Base-by-base conservation (phyloP, 2,797 vertebrate species). In the Mormyrus hasselquistii region DNA sequence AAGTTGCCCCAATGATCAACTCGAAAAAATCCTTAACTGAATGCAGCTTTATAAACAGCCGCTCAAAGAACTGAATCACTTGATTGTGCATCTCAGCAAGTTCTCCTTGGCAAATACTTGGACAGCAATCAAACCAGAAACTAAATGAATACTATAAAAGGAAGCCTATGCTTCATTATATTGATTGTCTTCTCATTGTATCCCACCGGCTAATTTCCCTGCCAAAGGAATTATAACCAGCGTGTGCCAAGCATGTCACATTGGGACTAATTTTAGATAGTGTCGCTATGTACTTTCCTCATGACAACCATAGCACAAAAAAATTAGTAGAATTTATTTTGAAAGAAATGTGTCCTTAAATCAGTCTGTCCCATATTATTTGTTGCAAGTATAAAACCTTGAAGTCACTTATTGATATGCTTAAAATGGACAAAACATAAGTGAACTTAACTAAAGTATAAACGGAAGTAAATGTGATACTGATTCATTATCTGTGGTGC, bases 61-160 rank as follows among this genome's bases (percentile, higher is more conserved):
- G 34, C 76, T 90, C 89, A 52, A 91, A 89, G 8, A 57, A 87
- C 50, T 79, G 57, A 49, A 91, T 90, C 29, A 89, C 29, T 16
- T 52, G n/a, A 22, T 86, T 92, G 44, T 90, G 89, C 91, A 92
- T 92, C 14, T n/a, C 29, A 14, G 87, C 65, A 50, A 49, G 34
- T 38, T 1, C 53, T 55, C 16, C 41, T 82, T 12, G 69, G 49
- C 29, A 25, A 50, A 14, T 16, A 19, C 62, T 19, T 73, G 57
- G 44, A 5, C 29, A 34, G 55, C 47, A 22, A 50, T 59, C 47
- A 88, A 47, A 34, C 38, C 86, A 38, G n/a, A 55, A 38, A 62
- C 12, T 86, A 89, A 44, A 22, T 62, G 16, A 65, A 50, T 83
- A 22, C 22, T 83, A 88, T 8, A 83, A 87, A 19, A 57, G 29